These are phyloP conservation scores for Macrobrachium nipponense DNA, from an alignment of 1,140 invertebrate genomes.

Conservation along the genomic window DNA sequence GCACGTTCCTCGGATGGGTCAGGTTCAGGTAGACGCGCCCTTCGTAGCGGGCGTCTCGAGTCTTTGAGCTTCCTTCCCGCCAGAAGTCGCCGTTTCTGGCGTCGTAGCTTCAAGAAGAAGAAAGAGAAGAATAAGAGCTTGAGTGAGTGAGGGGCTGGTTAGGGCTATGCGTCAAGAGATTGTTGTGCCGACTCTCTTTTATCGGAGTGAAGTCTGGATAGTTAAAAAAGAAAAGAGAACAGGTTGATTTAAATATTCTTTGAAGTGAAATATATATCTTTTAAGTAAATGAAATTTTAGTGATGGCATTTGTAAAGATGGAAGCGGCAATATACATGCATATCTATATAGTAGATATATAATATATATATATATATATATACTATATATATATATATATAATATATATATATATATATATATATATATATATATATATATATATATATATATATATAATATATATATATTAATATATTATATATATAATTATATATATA, in stretches of 20 bases:
- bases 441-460: conserved; percentile 20
- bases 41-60: conserved; percentile 28
- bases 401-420: background rate
- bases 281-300: too few species aligned
- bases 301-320: too few species aligned
- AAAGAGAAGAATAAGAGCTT: too few species aligned
- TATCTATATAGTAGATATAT: conserved; percentile 7
- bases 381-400: conserved; percentile 9
- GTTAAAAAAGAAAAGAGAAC: too few species aligned
- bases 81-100: conserved; percentile 38
- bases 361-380: conserved; percentile 14
- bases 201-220: too few species aligned
- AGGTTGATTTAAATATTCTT: too few species aligned
- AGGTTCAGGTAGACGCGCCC: conserved; percentile 44
- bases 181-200: too few species aligned
- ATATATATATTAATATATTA: background rate
- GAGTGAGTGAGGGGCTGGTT: too few species aligned
- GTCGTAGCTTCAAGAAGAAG: conserved; percentile 30
- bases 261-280: too few species aligned
- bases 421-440: conserved; percentile 20
- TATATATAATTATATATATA: background rate
- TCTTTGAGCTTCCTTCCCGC: conserved; percentile 34
- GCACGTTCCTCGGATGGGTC: conserved; percentile 25
- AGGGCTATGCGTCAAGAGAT: too few species aligned
- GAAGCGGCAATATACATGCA: background rate